Evolutionary conservation across 2,113 vertebrate genomes (phyloP).

Genomic region (Pogonocichla stellata): DNA sequence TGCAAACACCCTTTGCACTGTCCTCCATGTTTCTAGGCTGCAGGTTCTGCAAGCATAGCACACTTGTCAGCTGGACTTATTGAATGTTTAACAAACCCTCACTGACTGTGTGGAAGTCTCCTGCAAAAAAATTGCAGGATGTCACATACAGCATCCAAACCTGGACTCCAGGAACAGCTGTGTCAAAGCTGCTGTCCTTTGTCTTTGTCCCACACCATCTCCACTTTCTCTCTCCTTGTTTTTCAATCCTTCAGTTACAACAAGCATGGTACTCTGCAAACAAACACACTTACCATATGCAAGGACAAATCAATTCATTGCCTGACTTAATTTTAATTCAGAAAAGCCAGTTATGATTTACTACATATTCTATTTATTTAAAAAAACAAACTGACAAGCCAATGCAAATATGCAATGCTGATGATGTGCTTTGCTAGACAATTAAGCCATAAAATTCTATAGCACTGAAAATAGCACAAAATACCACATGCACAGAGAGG

Average conservation of each 20-base stretch:
- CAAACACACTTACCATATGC: not conserved
- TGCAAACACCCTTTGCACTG: not conserved
- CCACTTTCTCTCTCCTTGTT: not conserved
- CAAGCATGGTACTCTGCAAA: not conserved
- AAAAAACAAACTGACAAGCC: not conserved
- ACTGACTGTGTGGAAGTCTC: not conserved
- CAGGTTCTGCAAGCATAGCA: slow-evolving; percentile 13
- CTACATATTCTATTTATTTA: not conserved
- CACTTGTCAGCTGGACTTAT: not conserved
- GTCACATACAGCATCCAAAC: not conserved
- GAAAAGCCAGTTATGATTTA: not conserved
- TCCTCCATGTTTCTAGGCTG: not conserved
- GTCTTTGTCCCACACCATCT: not conserved
- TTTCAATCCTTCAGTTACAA: not conserved
- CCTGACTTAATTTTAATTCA: not conserved
- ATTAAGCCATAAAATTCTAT: not conserved
- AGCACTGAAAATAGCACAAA: not conserved
- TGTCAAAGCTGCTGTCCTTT: not conserved
- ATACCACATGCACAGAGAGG: not conserved
- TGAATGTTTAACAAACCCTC: not conserved
- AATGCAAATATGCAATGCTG: not conserved
- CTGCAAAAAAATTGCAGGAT: not conserved
- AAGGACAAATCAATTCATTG: not conserved
- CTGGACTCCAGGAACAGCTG: not conserved
- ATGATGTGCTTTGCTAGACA: not conserved